Base-by-base conservation (phyloP, 1,140 invertebrate genomes). In the Zaprionus kolodkinae region DNA sequence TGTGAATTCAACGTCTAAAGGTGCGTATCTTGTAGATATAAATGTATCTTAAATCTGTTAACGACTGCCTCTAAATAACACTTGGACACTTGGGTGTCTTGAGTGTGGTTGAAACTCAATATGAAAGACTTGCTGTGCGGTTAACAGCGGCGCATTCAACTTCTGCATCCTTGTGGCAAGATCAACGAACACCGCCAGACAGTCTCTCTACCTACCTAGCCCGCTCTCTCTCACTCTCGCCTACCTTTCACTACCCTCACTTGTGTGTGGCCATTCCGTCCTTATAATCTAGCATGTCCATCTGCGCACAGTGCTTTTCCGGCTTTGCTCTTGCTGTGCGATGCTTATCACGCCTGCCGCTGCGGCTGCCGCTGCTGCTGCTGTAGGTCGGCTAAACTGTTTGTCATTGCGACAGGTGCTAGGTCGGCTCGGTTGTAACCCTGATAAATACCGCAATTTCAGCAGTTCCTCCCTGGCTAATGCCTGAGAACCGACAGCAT, bases 301-400 rank as follows among this genome's bases (percentile, higher is more conserved):
- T 78, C 67, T 48, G 72, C 27, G 56, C 63, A 59, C 64, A 54
- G 68, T 56, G 55, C 69, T 63, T 72, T 73, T 56, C 70, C 84
- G 77, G 84, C 77, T 64, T 64, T 83, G 72, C 83, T 84, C 73
- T 87, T 76, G 55, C 66, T 75, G 62, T 69, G 67, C 52, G 84
- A 87, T 88, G 84, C 84, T 80, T 88, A 87, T 87, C 83, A 59
- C 84, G 64, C 68, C 33, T 45, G 38, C 38, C n/a, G 38, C 38
- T 38, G 38, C 66, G 65, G 60, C 65, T 74, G 45, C n/a, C n/a
- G n/a, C n/a, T 40, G 36, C 12, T 38, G 38, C 66, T 69, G 60
- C 65, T 74, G 45, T 65, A 40, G 64, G 61, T 55, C 15, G 13
- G 36, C 36, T 64, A 64, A 78, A 67, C 54, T 55, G 74, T 60